Percentiles rank a stretch among this genome's conserved stretches.
Conservation (phyloP, 1,140 invertebrate species). For the Ditylenchus dipsaci region DNA sequence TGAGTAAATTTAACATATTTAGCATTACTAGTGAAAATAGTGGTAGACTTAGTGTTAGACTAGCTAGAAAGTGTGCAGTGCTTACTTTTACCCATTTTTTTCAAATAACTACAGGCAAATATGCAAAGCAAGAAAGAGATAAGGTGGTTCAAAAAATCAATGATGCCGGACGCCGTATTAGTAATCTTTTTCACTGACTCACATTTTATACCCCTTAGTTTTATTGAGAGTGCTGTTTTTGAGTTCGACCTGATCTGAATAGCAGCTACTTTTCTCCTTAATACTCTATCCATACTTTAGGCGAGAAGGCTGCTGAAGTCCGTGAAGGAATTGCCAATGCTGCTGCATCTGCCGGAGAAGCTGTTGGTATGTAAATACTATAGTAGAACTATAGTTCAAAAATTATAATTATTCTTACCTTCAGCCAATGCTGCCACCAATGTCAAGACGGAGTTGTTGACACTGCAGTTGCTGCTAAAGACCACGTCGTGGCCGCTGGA, state of each 20-base stretch:
- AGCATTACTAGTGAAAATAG: background rate
- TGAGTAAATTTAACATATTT: background rate
- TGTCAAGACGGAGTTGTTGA: background rate
- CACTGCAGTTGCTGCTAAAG: constrained; percentile 13
- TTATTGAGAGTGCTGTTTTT: no score
- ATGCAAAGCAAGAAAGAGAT: background rate
- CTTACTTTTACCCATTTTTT: background rate
- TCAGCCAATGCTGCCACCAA: constrained; percentile 18
- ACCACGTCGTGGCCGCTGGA: constrained; percentile 12
- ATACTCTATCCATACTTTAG: background rate
- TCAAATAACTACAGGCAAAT: background rate
- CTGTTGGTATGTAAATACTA: constrained; percentile 8
- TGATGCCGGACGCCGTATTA: background rate
- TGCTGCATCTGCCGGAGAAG: constrained; percentile 9
- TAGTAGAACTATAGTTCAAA: background rate
- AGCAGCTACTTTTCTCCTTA: background rate
- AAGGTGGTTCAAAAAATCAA: background rate
- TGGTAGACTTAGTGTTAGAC: background rate
- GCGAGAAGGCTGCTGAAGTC: constrained; percentile 16
- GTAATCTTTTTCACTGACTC: constrained; percentile 2
- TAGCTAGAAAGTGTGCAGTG: background rate
- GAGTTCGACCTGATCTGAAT: background rate
- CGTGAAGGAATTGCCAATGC: constrained; percentile 12
- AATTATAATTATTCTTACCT: background rate
- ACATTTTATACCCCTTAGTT: no score